Evolutionary conservation across 2,797 vertebrate species (phyloP), one percentile per base, ranked within the genome.

Genomic region (Amphiprion clarkii): DNA sequence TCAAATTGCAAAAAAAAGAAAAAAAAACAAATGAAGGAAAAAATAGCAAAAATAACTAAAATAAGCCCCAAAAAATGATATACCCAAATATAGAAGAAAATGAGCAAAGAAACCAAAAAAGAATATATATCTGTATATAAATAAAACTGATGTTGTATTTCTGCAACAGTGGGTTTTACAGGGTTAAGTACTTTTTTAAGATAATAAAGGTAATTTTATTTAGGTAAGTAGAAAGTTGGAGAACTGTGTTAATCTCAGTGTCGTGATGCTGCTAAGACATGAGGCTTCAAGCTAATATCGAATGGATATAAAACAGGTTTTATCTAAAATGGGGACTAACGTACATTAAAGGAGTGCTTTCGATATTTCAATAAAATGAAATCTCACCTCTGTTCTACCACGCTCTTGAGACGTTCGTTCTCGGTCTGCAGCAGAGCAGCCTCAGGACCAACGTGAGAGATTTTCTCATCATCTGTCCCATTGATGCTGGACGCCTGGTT

Each of bases 391-490:
- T 97, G 97, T 5, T 98, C 97, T 78, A 97, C 87, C 2, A 94
- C 96, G 4, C 95, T 94, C 94, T 98, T 99, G 62, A 99, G 92
- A 78, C 94, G 96, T 66, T 98, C 96, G 0, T 98, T 99, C 92
- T 99, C 97, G 0, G 86, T 97, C 90, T 96, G 95, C 73, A 99
- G 93, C 72, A 95, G 93, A 0, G 93, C 85, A 44, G 96, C 95
- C 0, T 95, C 92, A 0, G 97, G 94, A 13, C 93, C 86, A 0
- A 93, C 91, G 0, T 96, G 94, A 0, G 93, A 98, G 40, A 97
- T 96, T 78, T 99, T 99, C 84, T 99, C 98, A 16, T 99, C 98
- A 0, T 99, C 97, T 0, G 98, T 99, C 52, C 98, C 98, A 0
- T 99, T 99, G 54, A 99, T 93, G 39, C 97, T 99, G 69, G 97